Conservation (phyloP, 2,113 vertebrate species). For the Eptesicus fuscus region DNA sequence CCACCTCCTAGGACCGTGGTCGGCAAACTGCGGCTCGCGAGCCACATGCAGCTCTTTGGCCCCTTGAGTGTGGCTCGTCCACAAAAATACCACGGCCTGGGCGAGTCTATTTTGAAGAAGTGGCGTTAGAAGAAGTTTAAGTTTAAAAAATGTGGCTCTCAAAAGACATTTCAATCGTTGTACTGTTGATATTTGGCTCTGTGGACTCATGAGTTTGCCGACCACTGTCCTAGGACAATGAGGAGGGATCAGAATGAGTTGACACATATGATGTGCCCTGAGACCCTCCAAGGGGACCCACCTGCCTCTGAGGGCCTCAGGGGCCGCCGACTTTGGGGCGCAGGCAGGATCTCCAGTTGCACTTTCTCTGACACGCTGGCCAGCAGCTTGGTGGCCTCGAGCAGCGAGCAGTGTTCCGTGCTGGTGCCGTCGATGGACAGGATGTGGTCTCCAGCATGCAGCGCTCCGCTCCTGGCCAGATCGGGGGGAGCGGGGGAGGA, state of each 20-base stretch:
- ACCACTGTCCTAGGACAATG: background rate
- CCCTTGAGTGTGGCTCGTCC: too few relatives aligned
- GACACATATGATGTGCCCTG: fast-evolving
- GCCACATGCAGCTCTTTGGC: too few relatives aligned
- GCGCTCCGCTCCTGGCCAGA: conserved; percentile 88
- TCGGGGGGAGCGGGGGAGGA: background rate
- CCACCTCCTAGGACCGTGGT: background rate
- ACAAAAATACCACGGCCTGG: too few relatives aligned
- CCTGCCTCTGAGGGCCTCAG: conserved; percentile 92
- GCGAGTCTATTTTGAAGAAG: too few relatives aligned
- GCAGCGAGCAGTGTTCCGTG: conserved; percentile 93
- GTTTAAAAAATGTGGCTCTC: too few relatives aligned
- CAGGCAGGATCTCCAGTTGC: conserved; percentile 93
- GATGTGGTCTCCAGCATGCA: conserved; percentile 92
- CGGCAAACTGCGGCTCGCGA: too few relatives aligned
- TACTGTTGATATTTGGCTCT: too few relatives aligned
- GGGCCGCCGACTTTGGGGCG: conserved; percentile 88
- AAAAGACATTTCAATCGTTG: too few relatives aligned
- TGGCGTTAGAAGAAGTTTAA: too few relatives aligned
- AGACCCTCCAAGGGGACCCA: conserved; percentile 66
- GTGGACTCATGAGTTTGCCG: too few relatives aligned
- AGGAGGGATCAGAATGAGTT: background rate
- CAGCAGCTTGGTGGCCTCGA: conserved; percentile 95
- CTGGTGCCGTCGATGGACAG: conserved; percentile 95
- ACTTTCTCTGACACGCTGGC: conserved; percentile 88